Base-by-base conservation (phyloP, 1,140 invertebrate genomes). In the Drosophila arizonae region DNA sequence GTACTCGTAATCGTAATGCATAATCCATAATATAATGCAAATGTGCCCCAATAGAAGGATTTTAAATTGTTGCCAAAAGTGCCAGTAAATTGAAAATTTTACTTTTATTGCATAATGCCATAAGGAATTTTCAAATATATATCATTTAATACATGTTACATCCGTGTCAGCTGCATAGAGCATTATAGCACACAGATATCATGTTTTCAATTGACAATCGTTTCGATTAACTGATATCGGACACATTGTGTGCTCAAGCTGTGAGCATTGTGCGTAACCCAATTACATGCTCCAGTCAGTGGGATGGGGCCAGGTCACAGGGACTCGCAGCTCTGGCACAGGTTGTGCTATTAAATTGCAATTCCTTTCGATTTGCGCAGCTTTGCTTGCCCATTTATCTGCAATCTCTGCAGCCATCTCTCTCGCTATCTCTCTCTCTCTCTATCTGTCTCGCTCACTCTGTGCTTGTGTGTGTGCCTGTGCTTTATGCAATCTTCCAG, bases 341-440 rank as follows among this genome's bases (percentile, higher is more conserved):
- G 79, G 82, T 82, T 82, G 76, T 82, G 65, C 79, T 68, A 87
- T 82, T 86, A 87, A 86, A 82, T 73, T 82, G 82, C 82, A 87
- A 86, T 86, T 87, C 76, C 76, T 82, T 86, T 86, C 82, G 82
- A 86, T 87, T 86, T 86, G 82, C 81, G 72, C 72, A 72, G 46
- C 79, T 55, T 69, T 60, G 55, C 78, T 72, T 55, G 75, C 65
- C 77, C 84, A 86, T 87, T 87, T 88, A 82, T 86, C 72, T 82
- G 41, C 45, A 24, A 33, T 48, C 33, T n/a, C 17, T 15, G 8
- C 51, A 36, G 52, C 11, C 13, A 11, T 28, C 17, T 54, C 28
- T 2, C 1, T 11, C 39, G 11, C 10, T 48, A 10, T n/a, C 15
- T 57, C 13, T 3, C 6, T 28, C 21, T 11, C 50, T 39, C n/a